phyloP scores from a whole-genome alignment of 2,113 vertebrate species.

The Rhabdornis inornatus region DNA sequence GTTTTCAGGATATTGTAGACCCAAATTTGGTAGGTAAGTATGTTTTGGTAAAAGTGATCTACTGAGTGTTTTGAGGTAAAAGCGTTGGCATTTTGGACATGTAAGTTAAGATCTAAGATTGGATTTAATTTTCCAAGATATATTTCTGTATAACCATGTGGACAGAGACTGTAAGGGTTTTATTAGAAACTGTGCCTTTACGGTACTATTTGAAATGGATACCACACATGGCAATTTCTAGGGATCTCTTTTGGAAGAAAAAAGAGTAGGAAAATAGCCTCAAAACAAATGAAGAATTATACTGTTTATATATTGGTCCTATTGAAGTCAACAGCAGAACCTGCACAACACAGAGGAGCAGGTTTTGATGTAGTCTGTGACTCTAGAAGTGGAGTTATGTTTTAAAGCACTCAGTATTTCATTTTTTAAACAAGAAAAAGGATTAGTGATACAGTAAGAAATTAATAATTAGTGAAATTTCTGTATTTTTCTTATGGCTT shows the following conservation, averaged over 20 bases:
- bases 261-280: background rate
- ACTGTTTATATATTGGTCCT: background rate
- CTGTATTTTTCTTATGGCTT: background rate
- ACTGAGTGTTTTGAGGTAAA: background rate
- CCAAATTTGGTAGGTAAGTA: background rate
- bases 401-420: background rate
- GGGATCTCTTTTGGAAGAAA: background rate
- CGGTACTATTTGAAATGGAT: background rate
- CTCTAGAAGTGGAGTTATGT: background rate
- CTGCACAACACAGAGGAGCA: background rate
- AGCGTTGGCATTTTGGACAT: background rate
- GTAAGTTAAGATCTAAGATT: background rate
- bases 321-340: background rate
- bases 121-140: background rate
- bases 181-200: background rate
- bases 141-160: accelerated
- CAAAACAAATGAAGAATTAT: background rate
- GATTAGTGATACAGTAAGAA: background rate
- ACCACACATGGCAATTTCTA: background rate
- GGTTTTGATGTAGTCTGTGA: background rate
- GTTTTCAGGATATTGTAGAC: background rate
- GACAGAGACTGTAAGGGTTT: background rate
- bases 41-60: background rate
- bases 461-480: background rate
- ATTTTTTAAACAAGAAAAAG: background rate